Evolutionary conservation across 1,140 invertebrate species (phyloP), one percentile per base, ranked within the genome.

Genomic region (Eufriesea mexicana): DNA sequence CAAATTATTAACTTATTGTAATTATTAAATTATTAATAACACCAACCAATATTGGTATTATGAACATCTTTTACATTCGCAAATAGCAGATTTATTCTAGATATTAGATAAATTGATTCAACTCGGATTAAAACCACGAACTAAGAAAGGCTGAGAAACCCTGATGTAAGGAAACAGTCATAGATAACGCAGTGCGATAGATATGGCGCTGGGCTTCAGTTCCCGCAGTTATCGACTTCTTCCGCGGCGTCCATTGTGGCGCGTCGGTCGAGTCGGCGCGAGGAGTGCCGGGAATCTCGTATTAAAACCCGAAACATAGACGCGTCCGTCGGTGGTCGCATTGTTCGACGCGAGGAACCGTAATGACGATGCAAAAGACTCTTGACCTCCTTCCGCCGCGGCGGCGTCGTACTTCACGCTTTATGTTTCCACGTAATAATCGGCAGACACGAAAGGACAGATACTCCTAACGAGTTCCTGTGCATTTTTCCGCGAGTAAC

Each of bases 281-380:
- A 23, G 12, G 16, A 20, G 18, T 10, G 45, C 28, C 42, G 5
- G 64, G 9, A 28, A 51, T 62, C 49, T 54, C 35, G 78, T 73
- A 64, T 80, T 80, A 73, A 73, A 72, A 73, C 18, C 68, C 47
- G 78, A 66, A 80, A 80, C 66, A 78, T 42, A 64, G 75, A 64
- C 68, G 47, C n/a, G 47, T 20, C 68, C 71, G 68, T 66, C 49
- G 75, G 5, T 23, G 51, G 25, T 9, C n/a, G 45, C 28, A 82
- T 82, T 80, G 70, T 80, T 73, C 70, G 79, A 57, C 62, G 42
- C 61, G 72, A 25, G 72, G 73, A 67, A 76, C 54, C 72, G 79
- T 82, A 82, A 82, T 73, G 72, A 82, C 62, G 72, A 64, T 67
- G 72, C 73, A 68, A 82, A 76, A 76, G 79, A 76, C 73, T 82